Evolutionary conservation across 2,888 invertebrate genomes (phyloP), one percentile per base, ranked within the genome.

Genomic region (Macrostomum cliftonense): DNA sequence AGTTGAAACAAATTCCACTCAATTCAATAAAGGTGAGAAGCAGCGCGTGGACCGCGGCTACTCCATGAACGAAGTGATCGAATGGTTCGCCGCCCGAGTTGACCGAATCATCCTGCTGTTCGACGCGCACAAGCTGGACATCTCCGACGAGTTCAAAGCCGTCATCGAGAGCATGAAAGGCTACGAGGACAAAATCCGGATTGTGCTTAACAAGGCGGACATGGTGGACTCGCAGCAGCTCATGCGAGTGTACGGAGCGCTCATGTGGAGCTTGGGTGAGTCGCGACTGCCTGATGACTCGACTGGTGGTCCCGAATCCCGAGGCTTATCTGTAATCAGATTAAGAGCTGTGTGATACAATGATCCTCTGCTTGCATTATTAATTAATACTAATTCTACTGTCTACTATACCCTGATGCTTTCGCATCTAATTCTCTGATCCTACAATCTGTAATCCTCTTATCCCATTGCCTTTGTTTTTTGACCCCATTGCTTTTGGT

Each of bases 11-110:
- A n/a, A n/a, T n/a, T n/a, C n/a, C n/a, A n/a, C n/a, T n/a, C n/a
- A n/a, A n/a, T n/a, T n/a, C n/a, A n/a, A n/a, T n/a, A n/a, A n/a
- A 0, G 93, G 93, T 17, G 91, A 93, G 71, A 93, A 95, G 66
- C 91, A 93, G 71, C 77, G 95, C 47, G 74, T 77, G 14, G 78
- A 79, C 59, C 62, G 78, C 47, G 78, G 93, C 1, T 95, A 95
- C 66, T 91, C 95, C 67, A 97, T 97, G 70, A 88, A 91, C 28
- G 42, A 44, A 11, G 57, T 60, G 12, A 45, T 56, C 21, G 51
- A 55, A 39, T 59, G 57, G 51, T 53, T 59, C 21, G 59, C 59
- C 20, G 57, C 51, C 40, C 52, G 54, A 17, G 55, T 59, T 19
- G 59, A 59, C 47, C 39, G 57, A 37, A 59, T 59, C n/a, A 39